A percentile compares a stretch with the other conserved stretches of the same genome.
phyloP scores from a whole-genome alignment of 2,888 invertebrate genomes.

The Nudaria mundana region DNA sequence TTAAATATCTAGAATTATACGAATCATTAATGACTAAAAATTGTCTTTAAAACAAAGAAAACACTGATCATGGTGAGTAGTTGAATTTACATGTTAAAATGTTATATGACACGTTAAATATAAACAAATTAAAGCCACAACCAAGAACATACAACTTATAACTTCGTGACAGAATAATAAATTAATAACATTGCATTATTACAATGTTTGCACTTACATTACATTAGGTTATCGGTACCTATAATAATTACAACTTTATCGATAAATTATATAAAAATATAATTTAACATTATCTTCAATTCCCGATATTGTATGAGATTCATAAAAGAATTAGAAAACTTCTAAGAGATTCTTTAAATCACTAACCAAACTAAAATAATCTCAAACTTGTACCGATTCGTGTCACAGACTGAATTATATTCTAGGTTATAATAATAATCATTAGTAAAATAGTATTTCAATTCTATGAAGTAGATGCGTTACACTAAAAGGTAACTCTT shows the following conservation, averaged over 20 bases:
- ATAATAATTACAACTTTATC: conserved; percentile 35
- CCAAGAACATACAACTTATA: conserved; percentile 39
- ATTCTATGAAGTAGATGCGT: conserved; percentile 40
- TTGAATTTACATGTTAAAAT: neutral
- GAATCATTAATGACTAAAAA: neutral
- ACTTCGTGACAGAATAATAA: conserved; percentile 8
- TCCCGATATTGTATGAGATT: conserved; percentile 51
- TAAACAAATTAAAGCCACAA: conserved; percentile 55
- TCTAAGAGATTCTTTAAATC: conserved; percentile 35
- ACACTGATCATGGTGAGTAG: neutral
- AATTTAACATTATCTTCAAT: conserved; percentile 65
- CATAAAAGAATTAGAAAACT: conserved; percentile 36
- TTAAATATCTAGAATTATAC: neutral
- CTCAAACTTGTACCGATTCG: conserved; percentile 22
- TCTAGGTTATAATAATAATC: conserved; percentile 43
- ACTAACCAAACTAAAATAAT: conserved; percentile 21
- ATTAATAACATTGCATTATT: conserved; percentile 10
- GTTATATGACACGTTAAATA: conserved; percentile 13
- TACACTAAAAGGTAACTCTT: conserved; percentile 58
- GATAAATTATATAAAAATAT: conserved; percentile 66
- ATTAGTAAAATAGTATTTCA: conserved; percentile 59
- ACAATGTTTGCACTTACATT: conserved; percentile 26
- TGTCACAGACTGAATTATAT: conserved; percentile 20
- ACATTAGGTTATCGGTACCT: conserved; percentile 24
- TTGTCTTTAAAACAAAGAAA: neutral